A percentile compares a stretch with the other conserved stretches of the same genome.
These are phyloP conservation scores for Rhabdomys dilectus DNA, from an alignment of 2,113 vertebrate species.

Conservation along the genomic window DNA sequence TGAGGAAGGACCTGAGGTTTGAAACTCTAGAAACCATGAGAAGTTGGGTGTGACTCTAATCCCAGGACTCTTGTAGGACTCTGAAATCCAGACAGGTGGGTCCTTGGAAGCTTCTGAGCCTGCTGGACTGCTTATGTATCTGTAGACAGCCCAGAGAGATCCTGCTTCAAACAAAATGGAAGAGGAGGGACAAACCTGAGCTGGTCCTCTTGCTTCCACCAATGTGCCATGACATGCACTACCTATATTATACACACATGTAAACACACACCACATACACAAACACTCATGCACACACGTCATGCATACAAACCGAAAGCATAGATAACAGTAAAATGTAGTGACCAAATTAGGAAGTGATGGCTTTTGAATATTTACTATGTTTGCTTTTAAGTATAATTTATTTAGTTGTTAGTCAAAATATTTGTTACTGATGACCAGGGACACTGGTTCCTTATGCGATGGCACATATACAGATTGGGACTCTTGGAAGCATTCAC, in stretches of 20 bases:
- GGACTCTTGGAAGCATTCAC: neutral
- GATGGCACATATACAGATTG: neutral
- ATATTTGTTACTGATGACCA: neutral
- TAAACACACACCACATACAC: neutral
- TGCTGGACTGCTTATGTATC: neutral
- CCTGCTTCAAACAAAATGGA: neutral
- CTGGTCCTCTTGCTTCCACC: neutral
- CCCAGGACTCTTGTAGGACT: neutral
- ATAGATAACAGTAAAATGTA: neutral
- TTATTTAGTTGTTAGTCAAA: neutral
- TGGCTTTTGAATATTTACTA: conserved; percentile 17
- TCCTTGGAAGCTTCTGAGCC: neutral
- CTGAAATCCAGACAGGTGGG: neutral
- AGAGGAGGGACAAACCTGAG: neutral
- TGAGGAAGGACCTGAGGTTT: neutral
- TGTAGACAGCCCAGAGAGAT: neutral
- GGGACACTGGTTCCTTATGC: neutral
- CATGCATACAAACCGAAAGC: neutral
- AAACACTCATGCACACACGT: neutral
- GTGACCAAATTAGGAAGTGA: neutral
- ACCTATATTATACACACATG: neutral
- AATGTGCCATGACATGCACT: neutral
- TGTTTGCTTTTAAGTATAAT: neutral
- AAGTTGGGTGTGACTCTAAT: neutral
- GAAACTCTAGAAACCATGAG: neutral